phyloP scores from a whole-genome alignment of 53 echinoderm and acorn worm species.

The Henricia sp. region DNA sequence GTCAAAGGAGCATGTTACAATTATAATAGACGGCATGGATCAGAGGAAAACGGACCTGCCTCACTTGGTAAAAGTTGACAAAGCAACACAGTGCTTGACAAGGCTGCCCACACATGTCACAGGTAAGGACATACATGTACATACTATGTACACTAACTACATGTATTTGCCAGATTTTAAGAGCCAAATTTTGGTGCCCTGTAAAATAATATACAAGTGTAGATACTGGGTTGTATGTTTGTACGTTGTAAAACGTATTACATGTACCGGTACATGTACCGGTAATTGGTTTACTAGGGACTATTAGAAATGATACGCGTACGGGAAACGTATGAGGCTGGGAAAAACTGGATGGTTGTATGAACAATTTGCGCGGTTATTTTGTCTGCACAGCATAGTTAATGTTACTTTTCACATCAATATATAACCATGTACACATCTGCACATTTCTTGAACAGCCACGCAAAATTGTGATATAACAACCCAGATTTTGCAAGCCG shows the following conservation, averaged over 20 bases:
- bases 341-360: too few species aligned
- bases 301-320: too few species aligned
- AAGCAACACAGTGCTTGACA: slow-evolving; percentile 14
- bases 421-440: neutral
- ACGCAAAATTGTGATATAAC: too few species aligned
- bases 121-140: neutral
- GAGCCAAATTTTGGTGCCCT: neutral
- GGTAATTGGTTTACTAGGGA: too few species aligned
- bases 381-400: too few species aligned
- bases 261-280: too few species aligned
- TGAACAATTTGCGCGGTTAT: too few species aligned
- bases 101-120: slow-evolving; percentile 29
- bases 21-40: slow-evolving; percentile 33
- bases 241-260: neutral
- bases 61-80: neutral
- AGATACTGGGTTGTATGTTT: neutral
- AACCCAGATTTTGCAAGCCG: too few species aligned
- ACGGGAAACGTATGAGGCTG: too few species aligned
- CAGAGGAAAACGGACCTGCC: slow-evolving; percentile 17
- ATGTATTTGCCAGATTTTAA: neutral
- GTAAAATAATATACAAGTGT: neutral
- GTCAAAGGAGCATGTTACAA: neutral
- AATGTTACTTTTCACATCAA: neutral
- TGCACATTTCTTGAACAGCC: too few species aligned
- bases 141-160: neutral